Evolutionary conservation across 1,140 invertebrate genomes (phyloP).

Genomic region (Ephestia elutella): DNA sequence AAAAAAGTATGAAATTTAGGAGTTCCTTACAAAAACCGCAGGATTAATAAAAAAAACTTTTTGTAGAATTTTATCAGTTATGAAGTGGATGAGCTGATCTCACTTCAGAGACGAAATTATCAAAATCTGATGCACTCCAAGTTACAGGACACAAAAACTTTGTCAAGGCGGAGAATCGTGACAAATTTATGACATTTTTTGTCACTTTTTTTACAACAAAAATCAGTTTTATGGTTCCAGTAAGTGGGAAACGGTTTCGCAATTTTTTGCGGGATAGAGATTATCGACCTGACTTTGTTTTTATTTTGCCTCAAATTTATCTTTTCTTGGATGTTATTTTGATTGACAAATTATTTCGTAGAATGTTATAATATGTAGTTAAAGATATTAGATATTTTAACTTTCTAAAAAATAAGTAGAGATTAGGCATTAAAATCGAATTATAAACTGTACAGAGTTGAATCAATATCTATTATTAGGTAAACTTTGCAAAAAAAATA

Average conservation of each 20-base stretch:
- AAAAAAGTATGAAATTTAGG: no score
- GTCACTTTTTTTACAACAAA: slow-evolving; percentile 28
- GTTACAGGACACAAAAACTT: background rate
- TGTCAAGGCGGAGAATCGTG: slow-evolving; percentile 34
- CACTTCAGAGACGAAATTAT: background rate
- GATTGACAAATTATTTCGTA: slow-evolving; percentile 7
- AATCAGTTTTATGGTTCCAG: slow-evolving; percentile 37
- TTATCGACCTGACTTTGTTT: slow-evolving; percentile 35
- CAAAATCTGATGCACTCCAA: background rate
- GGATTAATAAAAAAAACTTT: no score
- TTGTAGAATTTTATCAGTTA: no score
- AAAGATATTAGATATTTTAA: no score
- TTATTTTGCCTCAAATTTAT: slow-evolving; percentile 47
- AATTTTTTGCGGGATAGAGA: slow-evolving; percentile 33
- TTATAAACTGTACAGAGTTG: no score
- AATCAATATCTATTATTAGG: no score
- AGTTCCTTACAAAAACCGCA: no score
- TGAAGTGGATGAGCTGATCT: background rate
- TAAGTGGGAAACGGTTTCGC: slow-evolving; percentile 32
- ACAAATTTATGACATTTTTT: slow-evolving; percentile 65
- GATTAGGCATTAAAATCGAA: no score
- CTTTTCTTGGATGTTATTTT: slow-evolving; percentile 7
- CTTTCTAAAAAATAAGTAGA: no score
- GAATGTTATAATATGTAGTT: background rate
- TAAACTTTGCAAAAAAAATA: no score